phyloP scores from a whole-genome alignment of 2,888 invertebrate species.

The Chrysolina americana region DNA sequence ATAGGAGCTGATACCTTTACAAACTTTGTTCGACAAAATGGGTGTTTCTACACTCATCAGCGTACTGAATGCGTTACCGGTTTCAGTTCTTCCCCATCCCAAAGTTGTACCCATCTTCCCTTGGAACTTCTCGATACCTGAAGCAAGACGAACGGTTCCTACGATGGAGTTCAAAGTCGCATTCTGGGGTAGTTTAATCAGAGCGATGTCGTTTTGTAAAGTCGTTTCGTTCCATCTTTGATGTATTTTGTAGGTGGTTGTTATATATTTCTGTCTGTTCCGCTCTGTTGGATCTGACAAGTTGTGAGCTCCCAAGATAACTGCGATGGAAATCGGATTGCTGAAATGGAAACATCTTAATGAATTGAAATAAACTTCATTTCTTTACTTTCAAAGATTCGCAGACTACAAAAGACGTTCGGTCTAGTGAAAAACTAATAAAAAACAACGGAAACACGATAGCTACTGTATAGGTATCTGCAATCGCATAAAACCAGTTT shows the following conservation, averaged over 20 bases:
- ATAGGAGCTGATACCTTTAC: conserved; percentile 10
- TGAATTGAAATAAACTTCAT: too few relatives aligned
- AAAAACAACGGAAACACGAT: too few relatives aligned
- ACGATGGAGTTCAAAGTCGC: conserved; percentile 45
- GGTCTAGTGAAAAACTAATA: too few relatives aligned
- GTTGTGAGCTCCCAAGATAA: conserved; percentile 47
- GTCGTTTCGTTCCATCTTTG: neutral
- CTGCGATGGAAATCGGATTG: conserved; percentile 33
- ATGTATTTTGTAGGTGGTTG: conserved; percentile 23
- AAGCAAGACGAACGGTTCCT: conserved; percentile 36
- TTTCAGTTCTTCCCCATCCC: conserved; percentile 48
- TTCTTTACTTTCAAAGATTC: too few relatives aligned
- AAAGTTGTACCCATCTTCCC: conserved; percentile 36
- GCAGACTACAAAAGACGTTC: too few relatives aligned
- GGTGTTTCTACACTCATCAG: conserved; percentile 40
- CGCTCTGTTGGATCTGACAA: conserved; percentile 26
- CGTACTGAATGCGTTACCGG: conserved; percentile 27
- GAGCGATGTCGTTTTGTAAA: conserved; percentile 36
- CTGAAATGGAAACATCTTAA: conserved; percentile 34
- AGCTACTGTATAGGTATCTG: too few relatives aligned
- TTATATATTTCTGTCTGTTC: conserved; percentile 17
- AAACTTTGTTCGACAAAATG: conserved; percentile 43
- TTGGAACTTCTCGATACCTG: conserved; percentile 29
- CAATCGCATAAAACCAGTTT: too few relatives aligned
- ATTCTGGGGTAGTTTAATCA: conserved; percentile 44